These are phyloP conservation scores for Trichogramma pretiosum DNA, from an alignment of 1,140 invertebrate species.

Conservation along the genomic window DNA sequence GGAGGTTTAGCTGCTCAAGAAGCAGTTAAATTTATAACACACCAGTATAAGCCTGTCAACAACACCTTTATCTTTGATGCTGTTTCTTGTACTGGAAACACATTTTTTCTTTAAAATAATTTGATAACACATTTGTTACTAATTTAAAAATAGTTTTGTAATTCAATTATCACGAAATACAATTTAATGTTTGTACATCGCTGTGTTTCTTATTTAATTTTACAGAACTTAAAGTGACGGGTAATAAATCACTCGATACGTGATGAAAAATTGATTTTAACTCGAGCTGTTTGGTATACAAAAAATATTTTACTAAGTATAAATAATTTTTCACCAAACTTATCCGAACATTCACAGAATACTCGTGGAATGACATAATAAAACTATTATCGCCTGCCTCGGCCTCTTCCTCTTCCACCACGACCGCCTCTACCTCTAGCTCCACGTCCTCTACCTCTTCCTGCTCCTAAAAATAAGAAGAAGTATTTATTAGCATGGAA, in stretches of 20 bases:
- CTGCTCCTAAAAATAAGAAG: slow-evolving; percentile 36
- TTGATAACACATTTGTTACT: slow-evolving; percentile 6
- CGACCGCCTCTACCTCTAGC: slow-evolving; percentile 53
- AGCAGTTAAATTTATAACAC: slow-evolving; percentile 93
- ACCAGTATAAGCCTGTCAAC: slow-evolving; percentile 92
- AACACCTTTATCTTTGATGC: slow-evolving; percentile 96
- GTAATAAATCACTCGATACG: no score
- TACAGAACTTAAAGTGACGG: no score
- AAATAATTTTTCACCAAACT: slow-evolving; percentile 5
- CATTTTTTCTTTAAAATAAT: slow-evolving; percentile 54
- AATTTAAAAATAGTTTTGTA: slow-evolving; percentile 18
- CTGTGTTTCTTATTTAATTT: neutral
- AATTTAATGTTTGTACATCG: slow-evolving; percentile 18
- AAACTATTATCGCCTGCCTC: slow-evolving; percentile 49
- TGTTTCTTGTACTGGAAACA: slow-evolving; percentile 76
- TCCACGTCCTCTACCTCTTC: slow-evolving; percentile 47
- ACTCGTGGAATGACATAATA: slow-evolving; percentile 6
- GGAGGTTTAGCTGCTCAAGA: slow-evolving; percentile 92
- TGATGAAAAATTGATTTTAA: slow-evolving; percentile 13
- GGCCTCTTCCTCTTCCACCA: slow-evolving; percentile 55
- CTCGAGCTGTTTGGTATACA: neutral
- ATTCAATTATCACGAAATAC: slow-evolving; percentile 22
- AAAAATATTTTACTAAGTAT: neutral
- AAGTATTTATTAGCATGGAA: no score
- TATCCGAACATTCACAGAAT: slow-evolving; percentile 9